These are phyloP conservation scores for Euura lappo DNA, from an alignment of 1,140 invertebrate species.

Conservation along the genomic window DNA sequence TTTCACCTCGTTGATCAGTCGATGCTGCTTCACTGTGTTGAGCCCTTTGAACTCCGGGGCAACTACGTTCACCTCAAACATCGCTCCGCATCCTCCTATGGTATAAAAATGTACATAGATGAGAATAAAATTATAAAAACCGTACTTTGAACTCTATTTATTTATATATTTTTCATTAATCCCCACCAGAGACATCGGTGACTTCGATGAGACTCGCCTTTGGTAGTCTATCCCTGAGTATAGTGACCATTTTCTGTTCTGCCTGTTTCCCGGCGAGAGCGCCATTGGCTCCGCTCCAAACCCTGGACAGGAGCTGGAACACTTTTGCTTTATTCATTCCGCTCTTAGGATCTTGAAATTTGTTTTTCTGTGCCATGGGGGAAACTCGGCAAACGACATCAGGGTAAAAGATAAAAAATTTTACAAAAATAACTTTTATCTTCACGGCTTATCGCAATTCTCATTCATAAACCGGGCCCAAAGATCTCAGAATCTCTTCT, in stretches of 20 bases:
- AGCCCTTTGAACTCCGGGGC: constrained; percentile 79
- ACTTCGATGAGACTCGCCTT: constrained; percentile 72
- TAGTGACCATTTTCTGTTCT: constrained; percentile 54
- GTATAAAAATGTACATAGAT: constrained; percentile 14
- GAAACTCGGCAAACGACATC: constrained; percentile 4
- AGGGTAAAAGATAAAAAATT: background rate
- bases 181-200: constrained; percentile 71
- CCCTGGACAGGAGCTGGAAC: constrained; percentile 53
- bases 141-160: too few relatives aligned
- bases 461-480: too few relatives aligned
- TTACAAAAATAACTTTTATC: constrained; percentile 13
- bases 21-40: constrained; percentile 80
- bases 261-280: constrained; percentile 50
- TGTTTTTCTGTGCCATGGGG: background rate
- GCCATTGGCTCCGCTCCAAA: constrained; percentile 52
- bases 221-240: constrained; percentile 67
- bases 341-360: background rate
- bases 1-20: constrained; percentile 74
- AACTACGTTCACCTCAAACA: constrained; percentile 84
- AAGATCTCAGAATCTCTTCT: too few relatives aligned
- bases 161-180: background rate
- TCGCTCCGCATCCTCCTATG: constrained; percentile 83
- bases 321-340: constrained; percentile 51
- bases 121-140: too few relatives aligned
- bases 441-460: background rate